Base-by-base conservation (phyloP, 2,888 invertebrate genomes). In the Abrostola triplasia region DNA sequence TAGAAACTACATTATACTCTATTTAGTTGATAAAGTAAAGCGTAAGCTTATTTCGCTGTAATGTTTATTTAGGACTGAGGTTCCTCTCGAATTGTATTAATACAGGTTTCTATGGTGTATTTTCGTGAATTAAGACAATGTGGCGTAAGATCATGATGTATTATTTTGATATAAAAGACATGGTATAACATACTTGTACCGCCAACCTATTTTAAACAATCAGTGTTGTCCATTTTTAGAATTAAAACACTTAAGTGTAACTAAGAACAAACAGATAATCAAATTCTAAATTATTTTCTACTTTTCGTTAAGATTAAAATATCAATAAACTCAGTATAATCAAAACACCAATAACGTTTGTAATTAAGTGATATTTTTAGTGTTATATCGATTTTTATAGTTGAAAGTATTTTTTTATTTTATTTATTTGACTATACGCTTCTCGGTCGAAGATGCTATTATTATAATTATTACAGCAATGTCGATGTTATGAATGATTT, bases 301-400 rank as follows among this genome's bases (percentile, higher is more conserved):
- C n/a, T 24, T 54, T 61, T 55, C 51, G 58, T 13, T 69, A 51
- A 24, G 10, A 36, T 37, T 57, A 48, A 10, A 52, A 35, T 55
- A 42, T 63, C 64, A 67, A 54, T 70, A 57, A 48, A 52, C 36
- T 60, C 54, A 11, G 42, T 49, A 67, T 70, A 80, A 80, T 72
- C 57, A 72, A 70, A 80, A 82, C 82, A 83, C 80, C 81, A 84
- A 81, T 81, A 70, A 71, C 70, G 56, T 69, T 67, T 69, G 48
- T 67, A 75, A 61, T 68, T 70, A 77, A 74, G 77, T 70, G 71
- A 73, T 68, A 71, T 78, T 71, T 73, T 79, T 79, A 73, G 60
- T 58, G 44, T 76, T 67, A 24, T 24, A 77, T 74, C 62, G 59
- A 71, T 70, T 67, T 71, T 72, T 51, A 72, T 70, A 73, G 61